Conservation (phyloP, 2,797 vertebrate genomes). For the Onychomys arenicola region DNA sequence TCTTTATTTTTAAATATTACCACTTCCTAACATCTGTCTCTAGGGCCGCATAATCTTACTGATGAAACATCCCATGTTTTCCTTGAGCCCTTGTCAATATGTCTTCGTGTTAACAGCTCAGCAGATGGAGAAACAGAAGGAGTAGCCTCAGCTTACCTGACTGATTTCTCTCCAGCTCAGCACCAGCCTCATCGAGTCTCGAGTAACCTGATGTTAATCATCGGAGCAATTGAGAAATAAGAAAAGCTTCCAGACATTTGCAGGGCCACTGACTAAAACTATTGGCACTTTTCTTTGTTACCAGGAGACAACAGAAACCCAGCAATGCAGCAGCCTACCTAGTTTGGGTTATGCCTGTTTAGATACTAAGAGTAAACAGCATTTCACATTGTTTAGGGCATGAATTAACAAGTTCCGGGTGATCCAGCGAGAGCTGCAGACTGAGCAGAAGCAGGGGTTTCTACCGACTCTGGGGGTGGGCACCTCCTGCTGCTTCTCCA, state of each 20-base stretch:
- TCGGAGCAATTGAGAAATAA: conserved; percentile 43
- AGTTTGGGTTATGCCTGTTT: conserved; percentile 14
- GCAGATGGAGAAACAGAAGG: conserved; percentile 87
- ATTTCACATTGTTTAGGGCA: neutral
- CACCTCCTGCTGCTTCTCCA: neutral
- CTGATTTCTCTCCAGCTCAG: conserved; percentile 79
- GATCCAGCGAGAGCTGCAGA: neutral
- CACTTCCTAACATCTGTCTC: conserved; percentile 93
- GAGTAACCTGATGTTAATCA: conserved; percentile 40
- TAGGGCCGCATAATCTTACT: conserved; percentile 91
- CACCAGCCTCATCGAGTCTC: neutral
- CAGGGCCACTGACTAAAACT: conserved; percentile 11
- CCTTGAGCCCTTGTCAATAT: conserved; percentile 92
- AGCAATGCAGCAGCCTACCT: conserved; percentile 12
- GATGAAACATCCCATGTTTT: conserved; percentile 93
- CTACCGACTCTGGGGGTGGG: neutral
- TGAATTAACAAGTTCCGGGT: conserved; percentile 19
- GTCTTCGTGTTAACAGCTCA: conserved; percentile 91
- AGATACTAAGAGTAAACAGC: conserved; percentile 61
- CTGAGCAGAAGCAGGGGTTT: neutral
- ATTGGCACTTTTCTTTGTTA: conserved; percentile 31
- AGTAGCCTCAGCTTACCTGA: conserved; percentile 89
- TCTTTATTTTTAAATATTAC: conserved; percentile 92
- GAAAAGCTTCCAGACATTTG: conserved; percentile 2
- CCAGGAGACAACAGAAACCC: neutral